Base-by-base conservation (phyloP, 1,140 invertebrate species). In the Colletes gigas region DNA sequence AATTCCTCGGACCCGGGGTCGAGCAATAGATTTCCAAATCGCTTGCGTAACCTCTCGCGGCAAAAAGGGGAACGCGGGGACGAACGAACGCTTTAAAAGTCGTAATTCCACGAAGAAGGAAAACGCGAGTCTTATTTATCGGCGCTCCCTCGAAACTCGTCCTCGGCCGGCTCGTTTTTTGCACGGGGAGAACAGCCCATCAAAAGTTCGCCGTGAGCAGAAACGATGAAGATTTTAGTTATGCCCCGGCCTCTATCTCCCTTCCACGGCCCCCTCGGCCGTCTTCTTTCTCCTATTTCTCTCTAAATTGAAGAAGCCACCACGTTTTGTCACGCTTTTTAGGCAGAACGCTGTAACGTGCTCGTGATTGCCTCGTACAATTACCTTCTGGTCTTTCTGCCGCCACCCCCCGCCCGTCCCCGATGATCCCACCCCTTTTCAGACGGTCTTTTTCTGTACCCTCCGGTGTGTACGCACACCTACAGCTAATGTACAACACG, bases 361-460 rank as follows among this genome's bases (percentile, higher is more conserved):
- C 80, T 69, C 83, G 80, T 89, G 88, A 89, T 89, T 89, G 85
- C 88, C 87, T 89, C 83, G 87, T 88, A 89, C 88, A 88, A 89
- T 89, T 89, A 88, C 88, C 87, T 84, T 80, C 83, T 73, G 81
- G 65, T 83, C 80, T 73, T 65, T 70, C 74, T 70, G 57, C 71
- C 65, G 67, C 44, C 12, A 4, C 19, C n/a, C 10, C 30, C n/a
- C 10, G 5, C 7, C 44, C 19, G 14, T 30, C 14, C 19, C 8
- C 12, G 30, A 30, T 15, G 8, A 3, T 17, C 30, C 50, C 10
- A 10, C 52, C 39, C 55, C 7, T 60, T 30, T 19, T 50, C 79
- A 66, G 60, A 62, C 59, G 60, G 60, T 62, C 50, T 74, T 55
- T 77, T 66, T 82, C 67, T 76, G 78, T 59, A 54, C 57, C 63